Base-by-base conservation (phyloP, 2,888 invertebrate genomes). In the Melanargia galathea region DNA sequence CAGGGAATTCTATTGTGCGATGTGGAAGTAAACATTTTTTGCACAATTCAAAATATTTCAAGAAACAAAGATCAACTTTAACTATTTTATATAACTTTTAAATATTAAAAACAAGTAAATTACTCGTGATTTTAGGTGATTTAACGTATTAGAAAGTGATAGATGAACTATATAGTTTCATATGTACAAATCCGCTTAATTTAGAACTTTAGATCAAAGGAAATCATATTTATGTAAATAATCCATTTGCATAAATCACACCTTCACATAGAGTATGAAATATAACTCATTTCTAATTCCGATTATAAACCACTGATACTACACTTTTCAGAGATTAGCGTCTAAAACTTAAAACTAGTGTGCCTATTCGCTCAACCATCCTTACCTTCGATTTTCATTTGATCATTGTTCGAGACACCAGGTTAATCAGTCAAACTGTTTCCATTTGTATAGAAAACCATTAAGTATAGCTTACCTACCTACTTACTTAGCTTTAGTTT, bases 321-420 rank as follows among this genome's bases (percentile, higher is more conserved):
- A n/a, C n/a, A n/a, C n/a, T n/a, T n/a, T n/a, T n/a, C n/a, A n/a
- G n/a, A n/a, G n/a, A n/a, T n/a, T n/a, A n/a, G n/a, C n/a, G n/a
- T n/a, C n/a, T n/a, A n/a, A n/a, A n/a, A n/a, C n/a, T n/a, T n/a
- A n/a, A n/a, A n/a, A n/a, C n/a, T n/a, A n/a, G 38, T 55, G 24
- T 22, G 22, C 22, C 24, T 40, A 40, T 22, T 24, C 22, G n/a
- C 55, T 38, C 24, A n/a, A 16, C 40, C 22, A 16, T 55, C 33
- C 24, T 55, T 51, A 49, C 30, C 51, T 40, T 24, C 16, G 16
- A 38, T 55, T 16, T 55, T 38, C n/a, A 55, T 40, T 55, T 40
- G 24, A 40, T 38, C 38, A 22, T 40, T 40, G 24, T 55, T 55
- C 13, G 26, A 40, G 40, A 55, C 30, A 26, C 33, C 26, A 16